phyloP scores from a whole-genome alignment of 1,140 invertebrate species.

The Drosophila lini region DNA sequence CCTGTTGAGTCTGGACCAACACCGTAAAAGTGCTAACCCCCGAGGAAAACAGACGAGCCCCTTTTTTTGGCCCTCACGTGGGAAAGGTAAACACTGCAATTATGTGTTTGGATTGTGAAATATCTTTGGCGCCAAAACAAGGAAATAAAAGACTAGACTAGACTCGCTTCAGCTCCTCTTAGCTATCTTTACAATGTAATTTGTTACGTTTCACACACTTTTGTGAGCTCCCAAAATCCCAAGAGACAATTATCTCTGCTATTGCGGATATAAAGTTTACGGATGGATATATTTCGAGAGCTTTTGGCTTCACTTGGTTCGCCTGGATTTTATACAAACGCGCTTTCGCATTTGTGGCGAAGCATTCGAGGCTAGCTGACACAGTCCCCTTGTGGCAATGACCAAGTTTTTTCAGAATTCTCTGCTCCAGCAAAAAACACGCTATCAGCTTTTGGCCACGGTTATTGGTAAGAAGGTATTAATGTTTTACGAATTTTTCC shows the following conservation, averaged over 20 bases:
- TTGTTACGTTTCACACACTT: slow-evolving; percentile 12
- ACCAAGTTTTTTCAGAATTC: slow-evolving; percentile 33
- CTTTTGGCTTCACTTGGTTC: slow-evolving; percentile 7
- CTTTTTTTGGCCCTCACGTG: slow-evolving; percentile 6
- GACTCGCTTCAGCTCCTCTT: not conserved
- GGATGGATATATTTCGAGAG: not conserved
- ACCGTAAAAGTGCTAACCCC: not conserved
- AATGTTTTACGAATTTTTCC: not conserved
- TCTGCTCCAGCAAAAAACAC: slow-evolving; percentile 37
- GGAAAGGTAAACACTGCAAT: not conserved
- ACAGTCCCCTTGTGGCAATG: slow-evolving; percentile 17
- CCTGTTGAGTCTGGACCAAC: slow-evolving; percentile 3
- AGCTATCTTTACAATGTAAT: slow-evolving; percentile 15
- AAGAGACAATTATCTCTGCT: not conserved
- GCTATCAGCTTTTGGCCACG: slow-evolving; percentile 70
- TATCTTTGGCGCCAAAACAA: not conserved
- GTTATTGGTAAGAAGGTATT: slow-evolving; percentile 50
- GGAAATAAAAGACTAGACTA: not conserved
- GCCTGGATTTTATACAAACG: not conserved
- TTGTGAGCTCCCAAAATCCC: not conserved
- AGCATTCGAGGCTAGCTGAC: not conserved
- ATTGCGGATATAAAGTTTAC: slow-evolving; percentile 34
- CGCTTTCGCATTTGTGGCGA: slow-evolving; percentile 15
- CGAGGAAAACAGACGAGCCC: slow-evolving; percentile 1
- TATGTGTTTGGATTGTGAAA: slow-evolving; percentile 19